Evolutionary conservation across 2,797 vertebrate genomes (phyloP), one percentile per base, ranked within the genome.

Genomic region (Buphagus erythrorhynchus): DNA sequence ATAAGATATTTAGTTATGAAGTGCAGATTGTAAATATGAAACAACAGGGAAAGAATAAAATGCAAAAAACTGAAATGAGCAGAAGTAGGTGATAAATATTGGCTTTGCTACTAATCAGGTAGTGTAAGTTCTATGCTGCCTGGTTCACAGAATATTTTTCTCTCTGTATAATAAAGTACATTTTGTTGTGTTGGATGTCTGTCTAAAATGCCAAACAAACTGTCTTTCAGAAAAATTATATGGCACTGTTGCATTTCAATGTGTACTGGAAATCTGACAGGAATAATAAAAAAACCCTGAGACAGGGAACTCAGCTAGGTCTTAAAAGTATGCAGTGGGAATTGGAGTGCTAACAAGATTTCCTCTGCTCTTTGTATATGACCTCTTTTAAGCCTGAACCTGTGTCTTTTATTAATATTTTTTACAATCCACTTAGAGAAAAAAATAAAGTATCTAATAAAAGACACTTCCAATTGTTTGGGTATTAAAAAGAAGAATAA

Each of bases 171-270:
- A 93, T 86, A 90, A 88, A 95, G 90, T 95, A 96, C 89, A 79
- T 95, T 81, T 90, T 95, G 94, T 95, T 95, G 94, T 94, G 91
- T 93, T 94, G 74, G 87, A 88, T 86, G 82, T 90, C 95, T 96
- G 95, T 96, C 93, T 96, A 84, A 95, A 96, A 96, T 94, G 95
- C 95, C 93, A 96, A 97, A 93, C 89, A 94, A 94, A 87, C 91
- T 90, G 95, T 95, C 93, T 94, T 95, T 97, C 96, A 81, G 93
- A 93, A 91, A 93, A 94, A 95, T 95, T 93, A 86, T 94, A 90
- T 69, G 91, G 89, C 88, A 91, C 90, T 94, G 87, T 92, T 96
- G 95, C 94, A 96, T 95, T 93, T 95, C 91, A 94, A 82, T 90
- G 90, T 84, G 93, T 71, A 55, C 80, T 95, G 94, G 89, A 94